Percentiles rank a stretch among this genome's conserved stretches.
phyloP scores from a whole-genome alignment of 2,888 invertebrate genomes.

The Ephialtes manifestator region DNA sequence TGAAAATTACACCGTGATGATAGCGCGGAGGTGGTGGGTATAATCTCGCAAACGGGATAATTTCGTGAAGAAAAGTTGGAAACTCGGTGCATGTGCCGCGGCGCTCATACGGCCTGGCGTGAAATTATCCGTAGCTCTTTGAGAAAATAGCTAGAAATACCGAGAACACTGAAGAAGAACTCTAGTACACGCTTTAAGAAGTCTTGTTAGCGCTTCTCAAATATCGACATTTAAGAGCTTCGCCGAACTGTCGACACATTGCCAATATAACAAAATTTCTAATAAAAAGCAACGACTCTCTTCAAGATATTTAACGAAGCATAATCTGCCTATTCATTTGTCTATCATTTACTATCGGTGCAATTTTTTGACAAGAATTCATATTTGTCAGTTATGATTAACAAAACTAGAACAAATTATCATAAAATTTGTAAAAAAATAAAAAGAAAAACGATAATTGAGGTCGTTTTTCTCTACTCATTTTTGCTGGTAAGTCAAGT shows the following conservation, averaged over 20 bases:
- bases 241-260: background rate
- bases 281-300: background rate
- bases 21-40: slow-evolving; percentile 14
- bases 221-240: background rate
- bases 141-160: background rate
- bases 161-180: background rate
- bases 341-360: too few relatives aligned
- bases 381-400: too few relatives aligned
- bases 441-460: too few relatives aligned
- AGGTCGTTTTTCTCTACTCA: too few relatives aligned
- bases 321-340: too few relatives aligned
- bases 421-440: too few relatives aligned
- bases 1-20: slow-evolving; percentile 51
- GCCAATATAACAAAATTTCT: background rate
- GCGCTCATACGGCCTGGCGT: background rate
- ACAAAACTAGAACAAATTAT: too few relatives aligned
- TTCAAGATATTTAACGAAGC: background rate
- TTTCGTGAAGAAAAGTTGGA: slow-evolving; percentile 25
- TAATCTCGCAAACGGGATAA: slow-evolving; percentile 33
- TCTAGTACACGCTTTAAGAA: background rate
- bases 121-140: slow-evolving; percentile 2
- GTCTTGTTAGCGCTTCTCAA: background rate
- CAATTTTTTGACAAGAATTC: too few relatives aligned
- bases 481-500: too few relatives aligned
- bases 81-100: background rate